Conservation (phyloP, 2,797 vertebrate species). For the Pyrocephalus nanus region DNA sequence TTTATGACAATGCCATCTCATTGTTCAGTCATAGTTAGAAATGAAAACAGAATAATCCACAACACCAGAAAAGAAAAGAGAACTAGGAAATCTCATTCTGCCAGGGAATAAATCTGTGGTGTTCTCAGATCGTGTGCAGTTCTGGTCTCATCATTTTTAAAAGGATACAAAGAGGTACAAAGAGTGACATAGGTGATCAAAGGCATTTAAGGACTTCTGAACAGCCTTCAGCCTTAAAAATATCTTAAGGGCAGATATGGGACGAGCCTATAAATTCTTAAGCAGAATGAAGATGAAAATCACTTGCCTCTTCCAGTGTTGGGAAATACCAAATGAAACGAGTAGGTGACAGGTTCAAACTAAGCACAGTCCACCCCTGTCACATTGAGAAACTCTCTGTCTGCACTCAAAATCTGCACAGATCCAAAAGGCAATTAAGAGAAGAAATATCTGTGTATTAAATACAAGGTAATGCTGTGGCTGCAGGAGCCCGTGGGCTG, state of each 20-base stretch:
- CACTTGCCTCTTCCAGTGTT: background rate
- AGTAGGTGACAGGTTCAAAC: background rate
- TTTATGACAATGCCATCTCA: background rate
- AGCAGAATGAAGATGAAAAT: background rate
- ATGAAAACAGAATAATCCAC: slow-evolving; percentile 7
- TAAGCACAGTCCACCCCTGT: background rate
- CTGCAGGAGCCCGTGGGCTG: background rate
- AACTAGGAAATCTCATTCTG: background rate
- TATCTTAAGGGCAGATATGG: background rate
- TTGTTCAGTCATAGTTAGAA: background rate
- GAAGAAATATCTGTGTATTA: background rate
- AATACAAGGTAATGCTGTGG: background rate
- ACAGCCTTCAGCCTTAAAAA: background rate
- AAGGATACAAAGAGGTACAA: background rate
- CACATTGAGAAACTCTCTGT: background rate
- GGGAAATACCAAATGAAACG: background rate
- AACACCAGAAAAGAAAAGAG: background rate
- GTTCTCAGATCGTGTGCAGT: background rate
- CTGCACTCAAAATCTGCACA: background rate
- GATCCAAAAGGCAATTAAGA: background rate
- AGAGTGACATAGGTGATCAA: background rate
- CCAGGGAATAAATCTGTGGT: background rate
- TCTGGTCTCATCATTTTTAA: background rate
- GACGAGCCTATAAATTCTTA: background rate
- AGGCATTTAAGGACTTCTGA: slow-evolving; percentile 19